phyloP scores from a whole-genome alignment of 2,797 vertebrate species.

The Falco cherrug region DNA sequence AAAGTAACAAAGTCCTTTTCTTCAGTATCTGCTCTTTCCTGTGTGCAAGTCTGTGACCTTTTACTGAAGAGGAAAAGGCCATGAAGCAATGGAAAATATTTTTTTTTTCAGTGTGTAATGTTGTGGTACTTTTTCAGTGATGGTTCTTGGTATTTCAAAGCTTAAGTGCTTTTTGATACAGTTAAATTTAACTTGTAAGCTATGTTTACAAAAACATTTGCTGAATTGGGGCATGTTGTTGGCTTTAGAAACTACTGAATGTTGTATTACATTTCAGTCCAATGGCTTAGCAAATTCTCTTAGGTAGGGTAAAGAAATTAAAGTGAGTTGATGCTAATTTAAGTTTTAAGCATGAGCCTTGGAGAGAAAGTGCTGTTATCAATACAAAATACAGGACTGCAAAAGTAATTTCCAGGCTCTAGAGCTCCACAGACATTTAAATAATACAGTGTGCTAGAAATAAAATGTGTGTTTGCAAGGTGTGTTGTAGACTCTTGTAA shows the following conservation, averaged over 20 bases:
- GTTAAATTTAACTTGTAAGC: background rate
- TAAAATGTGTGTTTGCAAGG: background rate
- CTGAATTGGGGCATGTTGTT: background rate
- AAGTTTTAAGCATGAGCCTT: background rate
- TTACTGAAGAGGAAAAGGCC: conserved; percentile 15
- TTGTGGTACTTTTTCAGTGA: background rate
- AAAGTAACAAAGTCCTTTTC: conserved; percentile 40
- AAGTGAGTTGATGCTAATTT: background rate
- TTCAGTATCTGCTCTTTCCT: conserved; percentile 7
- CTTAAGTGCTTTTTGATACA: background rate
- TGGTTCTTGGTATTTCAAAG: background rate
- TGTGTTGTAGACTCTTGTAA: background rate
- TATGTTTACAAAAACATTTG: background rate
- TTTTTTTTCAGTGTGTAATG: background rate
- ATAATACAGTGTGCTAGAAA: background rate
- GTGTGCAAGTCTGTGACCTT: background rate
- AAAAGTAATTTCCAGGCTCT: background rate
- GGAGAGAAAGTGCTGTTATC: background rate
- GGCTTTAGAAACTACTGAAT: background rate
- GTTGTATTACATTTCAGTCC: background rate
- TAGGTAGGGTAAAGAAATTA: background rate
- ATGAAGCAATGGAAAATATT: conserved; percentile 52
- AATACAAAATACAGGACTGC: background rate
- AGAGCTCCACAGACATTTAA: background rate
- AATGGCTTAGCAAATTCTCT: background rate